Conservation (phyloP, 2,888 invertebrate genomes). For the Andrena bicolor region DNA sequence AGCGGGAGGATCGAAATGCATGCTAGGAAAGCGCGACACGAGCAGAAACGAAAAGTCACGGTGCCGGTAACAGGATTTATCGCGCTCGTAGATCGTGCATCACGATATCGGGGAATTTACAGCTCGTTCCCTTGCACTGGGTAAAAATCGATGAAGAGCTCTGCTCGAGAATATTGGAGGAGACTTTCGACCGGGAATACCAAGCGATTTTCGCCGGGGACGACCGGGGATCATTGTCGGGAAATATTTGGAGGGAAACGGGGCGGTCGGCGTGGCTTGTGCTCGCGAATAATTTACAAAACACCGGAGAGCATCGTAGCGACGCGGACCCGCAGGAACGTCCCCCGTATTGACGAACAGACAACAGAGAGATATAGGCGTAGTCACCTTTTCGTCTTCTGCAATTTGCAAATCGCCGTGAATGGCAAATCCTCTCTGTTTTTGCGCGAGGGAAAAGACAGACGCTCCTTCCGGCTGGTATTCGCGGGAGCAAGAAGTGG, state of each 20-base stretch:
- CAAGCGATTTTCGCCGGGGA: conserved; percentile 34
- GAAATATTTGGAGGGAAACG: neutral
- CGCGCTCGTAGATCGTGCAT: conserved; percentile 72
- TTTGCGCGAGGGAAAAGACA: neutral
- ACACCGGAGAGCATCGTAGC: neutral
- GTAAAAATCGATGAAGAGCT: conserved; percentile 66
- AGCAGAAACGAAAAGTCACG: conserved; percentile 68
- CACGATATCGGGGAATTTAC: conserved; percentile 71
- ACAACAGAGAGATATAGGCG: neutral
- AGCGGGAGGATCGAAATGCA: conserved; percentile 53
- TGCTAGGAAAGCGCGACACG: conserved; percentile 60
- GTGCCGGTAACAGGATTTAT: conserved; percentile 69
- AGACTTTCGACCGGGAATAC: conserved; percentile 47
- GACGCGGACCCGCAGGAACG: neutral
- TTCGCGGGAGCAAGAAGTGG: conserved; percentile 1
- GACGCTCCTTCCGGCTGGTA: neutral
- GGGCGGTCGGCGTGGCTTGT: neutral
- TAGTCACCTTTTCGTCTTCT: neutral
- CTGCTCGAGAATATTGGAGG: conserved; percentile 55
- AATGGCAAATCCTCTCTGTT: neutral
- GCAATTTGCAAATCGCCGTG: conserved; percentile 19
- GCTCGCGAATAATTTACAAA: conserved; percentile 20
- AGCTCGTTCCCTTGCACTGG: conserved; percentile 60
- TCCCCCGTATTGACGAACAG: neutral
- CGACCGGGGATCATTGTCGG: conserved; percentile 25